Percentiles rank a stretch among this genome's conserved stretches.
These are phyloP conservation scores for Platerodrilus igneus DNA, from an alignment of 2,888 invertebrate species.

Conservation along the genomic window DNA sequence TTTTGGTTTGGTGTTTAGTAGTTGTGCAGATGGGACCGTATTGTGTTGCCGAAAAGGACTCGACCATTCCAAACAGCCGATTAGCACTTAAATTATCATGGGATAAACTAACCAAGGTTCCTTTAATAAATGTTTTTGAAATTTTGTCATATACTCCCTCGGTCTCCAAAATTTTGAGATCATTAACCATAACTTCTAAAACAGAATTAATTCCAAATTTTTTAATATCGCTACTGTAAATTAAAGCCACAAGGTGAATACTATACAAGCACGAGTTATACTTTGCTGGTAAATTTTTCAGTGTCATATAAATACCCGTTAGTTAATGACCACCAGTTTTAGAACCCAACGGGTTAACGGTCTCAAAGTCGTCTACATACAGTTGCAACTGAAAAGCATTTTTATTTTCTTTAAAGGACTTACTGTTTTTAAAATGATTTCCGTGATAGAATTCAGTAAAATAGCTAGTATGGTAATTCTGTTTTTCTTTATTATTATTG, in stretches of 20 bases:
- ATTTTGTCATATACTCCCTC: conserved; percentile 7
- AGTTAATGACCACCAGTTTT: conserved; percentile 17
- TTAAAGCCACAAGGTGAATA: conserved; percentile 8
- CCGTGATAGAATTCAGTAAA: too few species aligned
- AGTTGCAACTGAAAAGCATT: conserved; percentile 13
- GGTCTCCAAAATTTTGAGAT: conserved; percentile 15
- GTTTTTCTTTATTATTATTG: too few species aligned
- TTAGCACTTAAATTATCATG: conserved; percentile 28
- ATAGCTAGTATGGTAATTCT: too few species aligned
- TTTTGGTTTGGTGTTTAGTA: too few species aligned
- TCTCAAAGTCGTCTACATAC: conserved; percentile 16
- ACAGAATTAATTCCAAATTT: conserved; percentile 8
- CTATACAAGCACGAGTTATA: conserved; percentile 12
- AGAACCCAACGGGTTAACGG: conserved; percentile 13
- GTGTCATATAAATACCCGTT: conserved; percentile 11
- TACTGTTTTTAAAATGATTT: background rate
- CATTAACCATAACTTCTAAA: conserved; percentile 12
- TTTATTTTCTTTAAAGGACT: background rate
- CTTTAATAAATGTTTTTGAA: conserved; percentile 7
- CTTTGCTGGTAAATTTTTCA: conserved; percentile 11
- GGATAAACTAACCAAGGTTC: conserved; percentile 19
- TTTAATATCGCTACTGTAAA: background rate
- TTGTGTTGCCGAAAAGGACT: conserved; percentile 28
- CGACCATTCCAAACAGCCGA: conserved; percentile 24
- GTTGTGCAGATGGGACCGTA: conserved; percentile 26